Evolutionary conservation across 37 sponge, comb jelly and placozoan species (phyloP), one percentile per base, ranked within the genome.

Genomic region (Diacarnus erythraeanus): DNA sequence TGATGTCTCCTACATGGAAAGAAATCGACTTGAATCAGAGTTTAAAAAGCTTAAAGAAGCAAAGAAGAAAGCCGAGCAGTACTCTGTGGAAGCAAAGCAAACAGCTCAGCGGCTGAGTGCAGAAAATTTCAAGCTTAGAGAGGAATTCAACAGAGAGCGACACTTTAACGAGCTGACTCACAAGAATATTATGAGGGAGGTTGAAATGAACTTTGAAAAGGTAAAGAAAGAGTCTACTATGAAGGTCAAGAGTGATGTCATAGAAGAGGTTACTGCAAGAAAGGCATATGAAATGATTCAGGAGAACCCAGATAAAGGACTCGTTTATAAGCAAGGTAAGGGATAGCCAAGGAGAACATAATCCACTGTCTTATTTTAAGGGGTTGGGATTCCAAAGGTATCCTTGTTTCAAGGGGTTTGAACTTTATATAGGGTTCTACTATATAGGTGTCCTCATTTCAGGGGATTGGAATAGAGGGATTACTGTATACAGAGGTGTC

Each of bases 11-110:
- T 69, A 66, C 23, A 31, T 78, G 33, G 73, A 78, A 25, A 64
- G 59, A 33, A 38, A 31, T 9, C 38, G 69, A 23, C 75, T 86
- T 3, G 75, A 74, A 39, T 38, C 43, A 40, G 87, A 86, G 54
- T 73, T 34, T 34, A 33, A 38, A n/a, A 86, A 74, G 41, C 59
- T 71, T 9, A 80, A 69, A 40, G 87, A 87, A 39, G 59, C 69
- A 23, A 87, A 87, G 64, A 80, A 81, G 71, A 80, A 87, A 67
- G 81, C 81, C 9, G 87, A 87, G 54, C 57, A 59, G 44, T 80
- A 87, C 56, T 61, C 64, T 4, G 41, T 80, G 2, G 87, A 87
- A 64, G 87, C 87, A 27, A 80, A 76, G 47, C 87, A 87, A 33
- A 80, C 76, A 20, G 77, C 87, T 12, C 87, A 80, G 57, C 66